Evolutionary conservation across 2,797 vertebrate genomes (phyloP), one percentile per base, ranked within the genome.

Genomic region (Cryptoblepharus egeriae): DNA sequence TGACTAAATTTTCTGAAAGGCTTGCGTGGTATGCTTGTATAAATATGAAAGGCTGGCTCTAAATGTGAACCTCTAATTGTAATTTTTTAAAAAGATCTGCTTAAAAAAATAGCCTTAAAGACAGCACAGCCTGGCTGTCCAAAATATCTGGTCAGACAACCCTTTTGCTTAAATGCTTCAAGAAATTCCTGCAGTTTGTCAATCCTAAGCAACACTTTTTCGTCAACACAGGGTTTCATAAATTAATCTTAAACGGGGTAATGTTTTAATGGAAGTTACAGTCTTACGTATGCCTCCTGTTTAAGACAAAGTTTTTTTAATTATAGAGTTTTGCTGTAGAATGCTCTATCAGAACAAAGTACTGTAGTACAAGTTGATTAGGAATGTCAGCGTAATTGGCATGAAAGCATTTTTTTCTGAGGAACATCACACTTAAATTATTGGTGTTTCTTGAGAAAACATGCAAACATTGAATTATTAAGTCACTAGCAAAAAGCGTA

Each of bases 1-100:
- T 83, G 52, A 70, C 73, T 79, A 88, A 81, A 72, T 72, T 81
- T 90, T 86, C 93, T 69, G 69, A 73, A 90, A 76, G 77, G 63
- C 73, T 82, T 84, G 45, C 78, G 15, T 75, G 63, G 88, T 30
- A 58, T 89, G 6, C 76, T 67, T 77, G 55, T 28, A 32, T 85
- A 79, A 82, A 92, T 79, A 91, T 84, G 74, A 72, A 87, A 32
- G 81, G 81, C 86, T 68, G 76, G 13, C 69, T 73, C 73, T 85
- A 75, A 11, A 84, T 77, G 10, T 75, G 78, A 13, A 69, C 82
- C 58, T 91, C 81, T 87, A 82, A 63, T 83, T 87, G 71, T 18
- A 52, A 52, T 52, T 52, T 52, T 52, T 89, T 68, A 12, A 45
- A 77, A 55, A 79, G 67, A 4, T 28, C n/a, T 79, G 72, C 22